phyloP scores from a whole-genome alignment of 2,113 vertebrate species.

The Sphaerodactylus townsendi region DNA sequence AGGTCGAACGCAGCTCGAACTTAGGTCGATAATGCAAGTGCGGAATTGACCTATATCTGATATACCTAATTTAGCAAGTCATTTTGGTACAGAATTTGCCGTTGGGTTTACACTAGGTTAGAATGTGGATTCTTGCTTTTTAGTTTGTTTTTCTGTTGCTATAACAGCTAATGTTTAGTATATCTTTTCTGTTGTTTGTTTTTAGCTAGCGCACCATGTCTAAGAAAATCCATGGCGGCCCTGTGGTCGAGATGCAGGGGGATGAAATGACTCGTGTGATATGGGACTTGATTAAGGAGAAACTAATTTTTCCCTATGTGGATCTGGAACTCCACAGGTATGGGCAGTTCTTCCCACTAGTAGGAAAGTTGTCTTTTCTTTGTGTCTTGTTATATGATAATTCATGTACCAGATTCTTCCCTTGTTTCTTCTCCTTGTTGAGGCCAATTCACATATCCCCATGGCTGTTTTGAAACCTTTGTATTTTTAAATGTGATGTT shows the following conservation, averaged over 20 bases:
- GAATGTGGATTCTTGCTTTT: not conserved
- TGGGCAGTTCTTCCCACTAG: conserved; percentile 10
- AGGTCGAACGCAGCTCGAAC: too few species aligned
- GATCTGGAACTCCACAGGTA: conserved; percentile 96
- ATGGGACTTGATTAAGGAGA: conserved; percentile 98
- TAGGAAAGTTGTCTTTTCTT: not conserved
- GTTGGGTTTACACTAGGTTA: not conserved
- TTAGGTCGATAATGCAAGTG: too few species aligned
- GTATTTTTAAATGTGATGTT: too few species aligned
- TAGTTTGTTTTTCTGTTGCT: not conserved
- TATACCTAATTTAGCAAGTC: not conserved
- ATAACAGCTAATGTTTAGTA: not conserved
- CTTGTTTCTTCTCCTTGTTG: not conserved
- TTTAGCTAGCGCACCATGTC: conserved; percentile 83
- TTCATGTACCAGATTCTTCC: not conserved
- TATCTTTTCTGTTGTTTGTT: conserved; percentile 1
- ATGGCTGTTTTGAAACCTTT: too few species aligned
- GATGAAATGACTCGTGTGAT: conserved; percentile 98
- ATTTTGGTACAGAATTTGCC: not conserved
- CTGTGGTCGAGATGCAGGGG: conserved; percentile 98
- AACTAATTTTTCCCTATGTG: conserved; percentile 94
- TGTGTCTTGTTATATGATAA: not conserved
- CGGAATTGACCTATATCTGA: too few species aligned
- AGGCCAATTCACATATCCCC: not conserved
- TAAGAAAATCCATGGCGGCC: conserved; percentile 89